A percentile compares a stretch with the other conserved stretches of the same genome.
Evolutionary conservation across 1,140 invertebrate species (phyloP).

Genomic region (Pemphigus obesinymphae): DNA sequence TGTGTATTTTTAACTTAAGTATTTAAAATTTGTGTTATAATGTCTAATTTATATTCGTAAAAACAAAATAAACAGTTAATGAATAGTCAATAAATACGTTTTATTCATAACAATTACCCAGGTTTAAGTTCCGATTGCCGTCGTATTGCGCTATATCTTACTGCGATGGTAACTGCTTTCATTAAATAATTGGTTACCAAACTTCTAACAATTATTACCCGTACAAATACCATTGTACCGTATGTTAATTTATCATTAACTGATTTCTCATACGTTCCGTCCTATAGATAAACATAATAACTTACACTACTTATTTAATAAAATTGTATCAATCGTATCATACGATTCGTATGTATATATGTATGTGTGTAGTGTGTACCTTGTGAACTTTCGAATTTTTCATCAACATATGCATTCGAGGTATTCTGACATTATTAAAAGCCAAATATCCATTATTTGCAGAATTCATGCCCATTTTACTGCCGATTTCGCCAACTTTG

Average conservation of each 20-base stretch:
- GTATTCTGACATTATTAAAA: constrained; percentile 80
- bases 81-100: too few relatives aligned
- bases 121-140: constrained; percentile 78
- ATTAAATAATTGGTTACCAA: constrained; percentile 63
- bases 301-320: too few relatives aligned
- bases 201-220: constrained; percentile 73
- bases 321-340: too few relatives aligned
- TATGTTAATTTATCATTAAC: constrained; percentile 82
- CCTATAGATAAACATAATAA: constrained; percentile 53
- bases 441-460: constrained; percentile 89
- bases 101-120: constrained; percentile 60
- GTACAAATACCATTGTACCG: constrained; percentile 90
- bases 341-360: too few relatives aligned
- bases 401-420: constrained; percentile 86
- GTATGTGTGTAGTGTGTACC: too few relatives aligned
- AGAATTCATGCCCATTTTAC: constrained; percentile 83
- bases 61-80: too few relatives aligned
- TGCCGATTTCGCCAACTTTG: constrained; percentile 88
- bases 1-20: too few relatives aligned
- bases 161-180: constrained; percentile 80
- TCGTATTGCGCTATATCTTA: constrained; percentile 82
- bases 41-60: too few relatives aligned
- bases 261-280: constrained; percentile 84
- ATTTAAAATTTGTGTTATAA: too few relatives aligned
- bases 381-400: constrained; percentile 80